phyloP scores from a whole-genome alignment of 1,140 invertebrate species.

The Scaptomyza graminum region DNA sequence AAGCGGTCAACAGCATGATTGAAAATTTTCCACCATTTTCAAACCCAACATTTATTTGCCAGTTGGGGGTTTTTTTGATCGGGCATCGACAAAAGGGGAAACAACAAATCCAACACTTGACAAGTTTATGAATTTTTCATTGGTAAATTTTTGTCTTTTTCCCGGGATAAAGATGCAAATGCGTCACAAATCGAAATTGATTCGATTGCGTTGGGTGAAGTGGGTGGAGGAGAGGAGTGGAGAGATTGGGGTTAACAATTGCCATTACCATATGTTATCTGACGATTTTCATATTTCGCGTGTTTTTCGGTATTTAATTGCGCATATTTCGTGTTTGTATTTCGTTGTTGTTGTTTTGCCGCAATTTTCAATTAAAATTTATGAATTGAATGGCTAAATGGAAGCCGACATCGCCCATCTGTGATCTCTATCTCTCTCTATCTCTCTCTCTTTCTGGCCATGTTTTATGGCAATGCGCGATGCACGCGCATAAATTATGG shows the following conservation, averaged over 20 bases:
- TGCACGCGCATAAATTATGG: conserved; percentile 64
- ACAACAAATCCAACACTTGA: conserved; percentile 36
- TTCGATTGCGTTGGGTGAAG: conserved; percentile 19
- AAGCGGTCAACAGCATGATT: conserved; percentile 12
- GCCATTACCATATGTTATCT: conserved; percentile 38
- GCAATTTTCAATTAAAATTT: conserved; percentile 77
- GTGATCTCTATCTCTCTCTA: conserved; percentile 14
- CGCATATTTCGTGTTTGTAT: conserved; percentile 22
- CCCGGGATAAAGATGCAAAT: conserved; percentile 28
- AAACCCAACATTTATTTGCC: background rate
- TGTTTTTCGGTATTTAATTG: conserved; percentile 71
- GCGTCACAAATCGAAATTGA: conserved; percentile 43
- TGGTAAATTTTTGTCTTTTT: conserved; percentile 18
- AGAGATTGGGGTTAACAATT: background rate
- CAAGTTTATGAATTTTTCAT: conserved; percentile 54
- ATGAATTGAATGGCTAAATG: conserved; percentile 60
- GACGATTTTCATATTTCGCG: conserved; percentile 26
- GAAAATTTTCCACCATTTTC: background rate
- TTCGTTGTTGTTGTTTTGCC: conserved; percentile 15
- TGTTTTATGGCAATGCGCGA: conserved; percentile 1
- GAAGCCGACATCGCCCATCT: conserved; percentile 15
- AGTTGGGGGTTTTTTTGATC: too few species aligned
- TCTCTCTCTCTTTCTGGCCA: background rate
- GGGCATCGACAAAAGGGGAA: conserved; percentile 27
- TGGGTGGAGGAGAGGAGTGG: background rate